Base-by-base conservation (phyloP, 2,113 vertebrate species). In the Pterocles orientalis region DNA sequence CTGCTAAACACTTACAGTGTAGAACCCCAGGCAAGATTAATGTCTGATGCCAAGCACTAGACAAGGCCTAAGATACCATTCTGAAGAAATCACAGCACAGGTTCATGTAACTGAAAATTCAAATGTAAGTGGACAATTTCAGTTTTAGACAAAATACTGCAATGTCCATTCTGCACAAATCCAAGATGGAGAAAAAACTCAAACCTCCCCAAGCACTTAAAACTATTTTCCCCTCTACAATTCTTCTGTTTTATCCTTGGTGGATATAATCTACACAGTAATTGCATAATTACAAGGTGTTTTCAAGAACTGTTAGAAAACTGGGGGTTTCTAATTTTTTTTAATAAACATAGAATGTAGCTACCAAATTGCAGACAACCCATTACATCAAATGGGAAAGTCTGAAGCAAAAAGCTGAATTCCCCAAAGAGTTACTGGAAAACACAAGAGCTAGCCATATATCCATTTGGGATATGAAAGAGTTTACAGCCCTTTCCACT, bases 311-410 rank as follows among this genome's bases (percentile, higher is more conserved):
- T 23, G 50, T 36, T 39, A 16, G 48, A 73, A 92, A 92, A 82
- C 5, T 34, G 4, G 56, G 41, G 12, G 21, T 6, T 2, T 1
- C 14, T 31, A 50, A 39, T 25, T 77, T 58, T 58, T 60, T 53
- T 1, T 41, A 47, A 39, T 25, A 76, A 76, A 50, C 15, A 51
- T 28, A 62, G 8, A 36, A 12, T 9, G 7, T 12, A 71, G 33
- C 79, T 81, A 87, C 28, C 43, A 83, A 62, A 54, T 9, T 73
- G 26, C 68, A 88, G 93, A 90, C 31, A 86, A 82, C n/a, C 24
- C 36, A 94, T 96, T 95, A 95, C 82, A 91, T 94, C 93, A 95
- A 94, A 95, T 71, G 54, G 82, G 89, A 97, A 98, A 97, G 64
- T 92, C 75, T 95, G 95, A 91, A 92, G 69, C 61, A 90, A 92